These are phyloP conservation scores for Gastracanthus pulcherrimus DNA, from an alignment of 2,888 invertebrate genomes.

Conservation along the genomic window DNA sequence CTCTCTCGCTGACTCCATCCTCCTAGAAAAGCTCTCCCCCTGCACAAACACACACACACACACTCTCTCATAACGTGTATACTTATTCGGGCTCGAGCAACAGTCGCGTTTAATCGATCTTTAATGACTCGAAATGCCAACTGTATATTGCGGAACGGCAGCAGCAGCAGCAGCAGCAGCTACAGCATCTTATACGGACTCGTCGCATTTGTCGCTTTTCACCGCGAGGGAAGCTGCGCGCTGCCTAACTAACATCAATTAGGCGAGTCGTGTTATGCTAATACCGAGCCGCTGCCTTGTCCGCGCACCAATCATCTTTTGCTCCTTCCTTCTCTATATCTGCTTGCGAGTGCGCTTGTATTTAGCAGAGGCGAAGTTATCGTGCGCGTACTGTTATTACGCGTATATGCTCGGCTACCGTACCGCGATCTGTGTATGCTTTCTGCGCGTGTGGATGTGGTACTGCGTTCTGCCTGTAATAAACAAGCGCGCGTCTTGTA, in stretches of 20 bases:
- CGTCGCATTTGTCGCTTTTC: background rate
- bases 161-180: too few relatives aligned
- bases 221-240: background rate
- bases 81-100: background rate
- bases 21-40: background rate
- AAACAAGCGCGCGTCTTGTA: background rate
- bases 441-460: background rate
- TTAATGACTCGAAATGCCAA: slow-evolving; percentile 39
- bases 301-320: slow-evolving; percentile 43
- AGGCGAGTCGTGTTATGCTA: slow-evolving; percentile 69
- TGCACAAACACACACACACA: too few relatives aligned
- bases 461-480: background rate
- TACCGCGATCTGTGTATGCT: background rate
- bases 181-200: too few relatives aligned
- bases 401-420: background rate
- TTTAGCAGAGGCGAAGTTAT: background rate
- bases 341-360: background rate
- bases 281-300: slow-evolving; percentile 54
- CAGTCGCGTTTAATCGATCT: slow-evolving; percentile 47
- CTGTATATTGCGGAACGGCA: slow-evolving; percentile 19
- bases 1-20: background rate
- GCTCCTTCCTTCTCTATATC: background rate
- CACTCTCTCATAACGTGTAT: too few relatives aligned
- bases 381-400: slow-evolving; percentile 25
- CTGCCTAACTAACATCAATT: slow-evolving; percentile 62